A percentile compares a stretch with the other conserved stretches of the same genome.
Evolutionary conservation across 2,797 vertebrate genomes (phyloP).

Genomic region (Botia kubotai): DNA sequence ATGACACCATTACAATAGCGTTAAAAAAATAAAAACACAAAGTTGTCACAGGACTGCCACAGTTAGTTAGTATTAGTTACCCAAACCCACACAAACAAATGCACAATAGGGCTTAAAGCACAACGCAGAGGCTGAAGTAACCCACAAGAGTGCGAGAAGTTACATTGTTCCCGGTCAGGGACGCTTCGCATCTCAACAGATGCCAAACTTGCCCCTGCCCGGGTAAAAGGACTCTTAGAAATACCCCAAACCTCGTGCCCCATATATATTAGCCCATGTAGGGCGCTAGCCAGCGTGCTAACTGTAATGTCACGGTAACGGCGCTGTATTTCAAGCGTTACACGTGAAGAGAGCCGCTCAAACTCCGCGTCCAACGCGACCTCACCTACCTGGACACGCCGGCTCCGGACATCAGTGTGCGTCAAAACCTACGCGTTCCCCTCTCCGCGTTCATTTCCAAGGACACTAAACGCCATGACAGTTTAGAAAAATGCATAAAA

Average conservation of each 20-base stretch:
- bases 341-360: constrained; percentile 73
- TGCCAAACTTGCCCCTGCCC: constrained; percentile 39
- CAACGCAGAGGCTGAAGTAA: constrained; percentile 9
- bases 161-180: constrained; percentile 43
- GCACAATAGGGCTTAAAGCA: background rate
- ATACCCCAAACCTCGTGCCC: constrained; percentile 69
- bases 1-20: background rate
- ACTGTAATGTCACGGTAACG: constrained; percentile 78
- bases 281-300: constrained; percentile 74
- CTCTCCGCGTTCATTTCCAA: constrained; percentile 78
- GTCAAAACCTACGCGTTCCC: constrained; percentile 64
- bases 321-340: constrained; percentile 72
- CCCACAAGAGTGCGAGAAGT: constrained; percentile 42
- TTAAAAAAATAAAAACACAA: background rate
- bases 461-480: constrained; percentile 88
- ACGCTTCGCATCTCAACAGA: constrained; percentile 43
- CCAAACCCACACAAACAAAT: background rate
- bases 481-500: constrained; percentile 87
- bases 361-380: constrained; percentile 69
- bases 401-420: constrained; percentile 68
- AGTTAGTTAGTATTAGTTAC: background rate
- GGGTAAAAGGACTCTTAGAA: constrained; percentile 37
- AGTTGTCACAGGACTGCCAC: background rate
- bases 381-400: constrained; percentile 80
- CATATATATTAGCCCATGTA: constrained; percentile 70